A percentile compares a stretch with the other conserved stretches of the same genome.
Evolutionary conservation across 1,140 invertebrate genomes (phyloP).

Genomic region (Ruditapes philippinarum): DNA sequence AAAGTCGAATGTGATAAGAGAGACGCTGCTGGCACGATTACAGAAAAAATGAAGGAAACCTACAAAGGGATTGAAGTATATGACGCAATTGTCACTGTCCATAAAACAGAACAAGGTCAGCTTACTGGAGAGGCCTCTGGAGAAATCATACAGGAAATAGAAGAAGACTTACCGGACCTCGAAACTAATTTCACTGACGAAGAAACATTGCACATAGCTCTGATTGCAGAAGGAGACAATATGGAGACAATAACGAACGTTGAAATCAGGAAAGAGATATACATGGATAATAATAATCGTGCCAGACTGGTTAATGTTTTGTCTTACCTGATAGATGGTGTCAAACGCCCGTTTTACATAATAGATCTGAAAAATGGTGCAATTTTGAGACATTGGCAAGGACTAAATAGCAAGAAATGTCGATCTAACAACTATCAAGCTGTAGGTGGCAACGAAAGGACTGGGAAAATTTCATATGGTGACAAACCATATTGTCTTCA

Average conservation of each 20-base stretch:
- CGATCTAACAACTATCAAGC: slow-evolving; percentile 52
- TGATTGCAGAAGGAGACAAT: slow-evolving; percentile 35
- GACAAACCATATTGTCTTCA: slow-evolving; percentile 62
- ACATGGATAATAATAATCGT: slow-evolving; percentile 12
- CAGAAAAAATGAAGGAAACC: slow-evolving; percentile 52
- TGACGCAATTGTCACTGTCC: slow-evolving; percentile 40
- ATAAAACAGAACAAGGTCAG: slow-evolving; percentile 29
- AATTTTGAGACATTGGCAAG: slow-evolving; percentile 59
- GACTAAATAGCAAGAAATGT: slow-evolving; percentile 56
- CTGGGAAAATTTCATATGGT: slow-evolving; percentile 71
- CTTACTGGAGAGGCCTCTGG: slow-evolving; percentile 55
- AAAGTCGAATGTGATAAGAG: background rate
- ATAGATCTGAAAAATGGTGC: slow-evolving; percentile 66
- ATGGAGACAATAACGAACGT: background rate
- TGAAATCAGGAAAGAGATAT: background rate
- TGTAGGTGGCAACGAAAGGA: slow-evolving; percentile 71
- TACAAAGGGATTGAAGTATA: slow-evolving; percentile 50
- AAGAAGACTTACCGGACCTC: slow-evolving; percentile 22
- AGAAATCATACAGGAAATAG: slow-evolving; percentile 45
- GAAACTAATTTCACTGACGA: background rate
- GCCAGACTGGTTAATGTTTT: slow-evolving; percentile 57
- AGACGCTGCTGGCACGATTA: background rate
- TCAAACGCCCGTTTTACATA: slow-evolving; percentile 66
- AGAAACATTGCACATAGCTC: slow-evolving; percentile 26
- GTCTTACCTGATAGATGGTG: slow-evolving; percentile 55